Base-by-base conservation (phyloP, 2,113 vertebrate genomes). In the Xenus cinereus region DNA sequence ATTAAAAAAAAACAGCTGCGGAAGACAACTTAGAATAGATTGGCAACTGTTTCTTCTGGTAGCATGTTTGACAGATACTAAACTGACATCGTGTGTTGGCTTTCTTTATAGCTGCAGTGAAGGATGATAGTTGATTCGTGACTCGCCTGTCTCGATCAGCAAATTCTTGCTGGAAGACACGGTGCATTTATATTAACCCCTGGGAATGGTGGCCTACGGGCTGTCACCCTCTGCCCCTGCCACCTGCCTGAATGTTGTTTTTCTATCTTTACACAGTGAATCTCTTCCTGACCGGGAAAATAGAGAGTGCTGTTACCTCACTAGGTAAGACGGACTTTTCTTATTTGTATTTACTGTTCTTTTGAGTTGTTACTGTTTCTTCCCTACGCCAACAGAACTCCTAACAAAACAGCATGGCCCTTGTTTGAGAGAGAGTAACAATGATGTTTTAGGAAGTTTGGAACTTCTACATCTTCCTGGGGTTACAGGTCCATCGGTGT, bases 201-300 rank as follows among this genome's bases (percentile, higher is more conserved):
- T 78, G 22, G 74, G 43, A 81, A 62, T 35, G 86, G 68, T 76
- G 66, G 75, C 71, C 39, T 67, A 3, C 54, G 77, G 67, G n/a
- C 76, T 88, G 90, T 39, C 26, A 11, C 56, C 17, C 35, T 53
- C 56, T 45, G 37, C 46, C 1, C 0, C 35, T 74, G 22, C 32
- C 91, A 59, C 72, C 48, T 82, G 26, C 59, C 26, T 83, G 27
- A 96, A 92, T 22, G 0, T 74, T 77, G 4, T 90, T 91, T 88
- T 94, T 95, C 28, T 96, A 46, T 97, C 90, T 95, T 97, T 96
- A 72, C 89, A 66, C 97, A 98, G 98, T 98, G 96, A 98, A 98
- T 93, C 97, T 98, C 78, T 96, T 98, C 89, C 95, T 98, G 91
- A 97, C 97, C 2, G 98, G 98, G 84, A 98, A 97, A 85, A 97